A percentile compares a stretch with the other conserved stretches of the same genome.
These are phyloP conservation scores for Aphaenogaster rudis DNA, from an alignment of 1,140 invertebrate species.

Conservation along the genomic window DNA sequence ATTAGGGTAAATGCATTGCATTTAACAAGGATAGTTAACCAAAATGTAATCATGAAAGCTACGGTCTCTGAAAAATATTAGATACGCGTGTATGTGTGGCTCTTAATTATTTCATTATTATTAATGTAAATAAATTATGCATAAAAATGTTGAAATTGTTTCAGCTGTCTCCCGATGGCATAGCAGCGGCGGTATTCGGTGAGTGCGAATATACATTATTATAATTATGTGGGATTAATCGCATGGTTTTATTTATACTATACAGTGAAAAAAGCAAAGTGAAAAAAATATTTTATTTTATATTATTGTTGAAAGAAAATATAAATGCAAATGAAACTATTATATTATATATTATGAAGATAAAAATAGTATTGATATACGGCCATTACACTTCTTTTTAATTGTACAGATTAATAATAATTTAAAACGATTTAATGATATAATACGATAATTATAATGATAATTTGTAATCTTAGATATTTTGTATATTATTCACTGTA, in stretches of 20 bases:
- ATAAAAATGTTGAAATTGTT: neutral
- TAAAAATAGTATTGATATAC: neutral
- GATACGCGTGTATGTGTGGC: too few relatives aligned
- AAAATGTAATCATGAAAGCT: neutral
- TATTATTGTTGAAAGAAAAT: neutral
- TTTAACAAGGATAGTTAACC: neutral
- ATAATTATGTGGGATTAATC: neutral
- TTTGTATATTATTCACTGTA: neutral
- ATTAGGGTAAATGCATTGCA: neutral
- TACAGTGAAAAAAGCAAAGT: neutral
- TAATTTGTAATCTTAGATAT: constrained; percentile 3
- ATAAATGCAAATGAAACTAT: neutral
- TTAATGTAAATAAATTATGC: neutral
- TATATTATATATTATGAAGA: neutral
- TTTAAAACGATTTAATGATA: neutral
- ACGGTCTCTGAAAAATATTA: neutral
- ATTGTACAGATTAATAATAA: neutral
- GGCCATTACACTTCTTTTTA: neutral
- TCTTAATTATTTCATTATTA: neutral
- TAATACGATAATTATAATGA: neutral
- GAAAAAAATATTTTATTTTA: neutral
- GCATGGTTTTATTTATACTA: neutral
- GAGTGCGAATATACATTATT: neutral
- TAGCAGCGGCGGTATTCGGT: neutral
- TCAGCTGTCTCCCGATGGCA: neutral